Evolutionary conservation across 2,113 vertebrate genomes (phyloP).

Genomic region (Actinemys pallida): DNA sequence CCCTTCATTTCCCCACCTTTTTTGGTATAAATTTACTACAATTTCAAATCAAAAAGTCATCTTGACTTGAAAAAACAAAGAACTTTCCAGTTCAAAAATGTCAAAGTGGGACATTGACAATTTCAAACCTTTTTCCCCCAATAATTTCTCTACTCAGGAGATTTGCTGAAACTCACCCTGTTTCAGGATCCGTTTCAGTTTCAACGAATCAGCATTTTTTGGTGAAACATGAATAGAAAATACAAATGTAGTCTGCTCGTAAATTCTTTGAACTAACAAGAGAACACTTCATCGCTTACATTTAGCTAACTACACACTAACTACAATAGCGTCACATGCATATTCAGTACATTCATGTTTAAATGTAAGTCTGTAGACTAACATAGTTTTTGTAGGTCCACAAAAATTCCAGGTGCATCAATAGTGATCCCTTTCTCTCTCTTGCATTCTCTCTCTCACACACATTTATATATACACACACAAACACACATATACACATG

Average conservation of each 20-base stretch:
- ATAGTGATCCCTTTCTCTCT: not conserved
- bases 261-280: not conserved
- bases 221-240: not conserved
- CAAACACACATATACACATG: not conserved
- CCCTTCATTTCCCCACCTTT: not conserved
- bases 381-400: not conserved
- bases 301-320: not conserved
- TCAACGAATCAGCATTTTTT: not conserved
- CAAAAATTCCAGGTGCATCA: not conserved
- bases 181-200: not conserved
- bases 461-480: not conserved
- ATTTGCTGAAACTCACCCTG: not conserved
- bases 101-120: not conserved
- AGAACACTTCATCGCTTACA: not conserved
- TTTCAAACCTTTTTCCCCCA: not conserved
- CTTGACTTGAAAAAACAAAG: not conserved
- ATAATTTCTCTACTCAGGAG: not conserved
- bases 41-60: not conserved
- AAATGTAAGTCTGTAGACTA: rapidly evolving
- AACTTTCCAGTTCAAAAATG: not conserved
- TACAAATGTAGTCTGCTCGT: not conserved
- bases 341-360: not conserved
- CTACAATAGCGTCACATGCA: not conserved
- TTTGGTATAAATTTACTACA: not conserved
- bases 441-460: no score